Evolutionary conservation across 2,113 vertebrate species (phyloP), one percentile per base, ranked within the genome.

Genomic region (Gobiocypris rarus): DNA sequence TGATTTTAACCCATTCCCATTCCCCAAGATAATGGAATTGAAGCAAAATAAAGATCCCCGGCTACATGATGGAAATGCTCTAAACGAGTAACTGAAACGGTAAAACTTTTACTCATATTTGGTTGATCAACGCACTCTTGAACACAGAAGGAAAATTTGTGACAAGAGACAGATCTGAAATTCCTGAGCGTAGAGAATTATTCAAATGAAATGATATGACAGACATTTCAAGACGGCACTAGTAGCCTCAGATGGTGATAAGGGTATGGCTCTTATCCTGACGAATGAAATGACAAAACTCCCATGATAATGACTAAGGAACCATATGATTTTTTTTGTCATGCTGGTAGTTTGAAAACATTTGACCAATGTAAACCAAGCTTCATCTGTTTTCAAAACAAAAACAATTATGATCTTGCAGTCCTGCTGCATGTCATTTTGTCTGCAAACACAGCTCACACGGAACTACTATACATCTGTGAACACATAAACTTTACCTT

Each of bases 351-450:
- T 45, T n/a, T 71, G 38, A 71, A 71, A 71, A 71, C 38, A 13
- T 77, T n/a, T 59, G 75, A 77, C 54, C n/a, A 24, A n/a, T 78
- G 56, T 78, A 43, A 61, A 78, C n/a, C 38, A 61, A 59, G 11
- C 0, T 11, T 24, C 22, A 43, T 70, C 67, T 43, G 19, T 70
- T 71, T 3, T 45, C 19, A 75, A 73, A 73, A 83, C 28, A 52
- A 52, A 79, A 65, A 22, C n/a, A 48, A 7, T 65, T 28, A 65
- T 31, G 9, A 65, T 22, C 15, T 17, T 82, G 73, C 83, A 87
- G 86, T 78, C 86, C 86, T 58, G 86, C 86, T 85, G 86, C 79
- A 87, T 58, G 43, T 45, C n/a, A 52, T 54, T 38, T 41, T 77
- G 28, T 31, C 15, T 48, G 34, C 65, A 82, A 34, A 81, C 67